A percentile compares a stretch with the other conserved stretches of the same genome.
phyloP scores from a whole-genome alignment of 1,140 invertebrate genomes.

The Hydropsyche tenuis region DNA sequence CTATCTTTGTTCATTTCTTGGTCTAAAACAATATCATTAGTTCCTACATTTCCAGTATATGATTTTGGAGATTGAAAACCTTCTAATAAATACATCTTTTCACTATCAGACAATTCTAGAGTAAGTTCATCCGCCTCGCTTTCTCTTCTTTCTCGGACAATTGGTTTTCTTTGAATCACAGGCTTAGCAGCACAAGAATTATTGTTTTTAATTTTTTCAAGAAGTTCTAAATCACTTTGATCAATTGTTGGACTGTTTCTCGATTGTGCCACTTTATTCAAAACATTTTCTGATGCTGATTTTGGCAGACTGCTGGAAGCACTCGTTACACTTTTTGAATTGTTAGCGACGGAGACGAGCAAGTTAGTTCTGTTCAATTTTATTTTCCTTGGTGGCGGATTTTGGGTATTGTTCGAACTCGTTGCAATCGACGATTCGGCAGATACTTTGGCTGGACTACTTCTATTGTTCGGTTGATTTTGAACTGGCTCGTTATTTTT shows the following conservation, averaged over 20 bases:
- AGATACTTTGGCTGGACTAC: background rate
- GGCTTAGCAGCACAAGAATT: slow-evolving; percentile 48
- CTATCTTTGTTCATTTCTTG: too few species aligned
- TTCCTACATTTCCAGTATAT: background rate
- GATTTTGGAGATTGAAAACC: slow-evolving; percentile 52
- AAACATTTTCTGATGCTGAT: background rate
- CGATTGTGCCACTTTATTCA: background rate
- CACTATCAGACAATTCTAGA: slow-evolving; percentile 59
- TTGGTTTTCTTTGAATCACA: slow-evolving; percentile 52
- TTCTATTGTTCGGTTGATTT: background rate
- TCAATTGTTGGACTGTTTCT: background rate
- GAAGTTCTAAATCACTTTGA: background rate
- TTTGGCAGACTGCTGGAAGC: background rate
- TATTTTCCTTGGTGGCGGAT: slow-evolving; percentile 54
- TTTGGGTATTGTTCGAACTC: background rate
- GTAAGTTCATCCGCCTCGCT: slow-evolving; percentile 57
- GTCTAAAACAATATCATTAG: background rate
- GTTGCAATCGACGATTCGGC: background rate
- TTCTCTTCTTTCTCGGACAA: slow-evolving; percentile 52
- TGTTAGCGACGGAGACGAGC: slow-evolving; percentile 40
- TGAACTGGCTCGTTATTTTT: background rate
- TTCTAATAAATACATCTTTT: slow-evolving; percentile 62
- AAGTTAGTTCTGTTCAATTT: slow-evolving; percentile 58
- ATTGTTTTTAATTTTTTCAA: slow-evolving; percentile 41
- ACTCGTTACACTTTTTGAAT: background rate